Evolutionary conservation across 2,888 invertebrate species (phyloP).

Genomic region (Nineta flava): DNA sequence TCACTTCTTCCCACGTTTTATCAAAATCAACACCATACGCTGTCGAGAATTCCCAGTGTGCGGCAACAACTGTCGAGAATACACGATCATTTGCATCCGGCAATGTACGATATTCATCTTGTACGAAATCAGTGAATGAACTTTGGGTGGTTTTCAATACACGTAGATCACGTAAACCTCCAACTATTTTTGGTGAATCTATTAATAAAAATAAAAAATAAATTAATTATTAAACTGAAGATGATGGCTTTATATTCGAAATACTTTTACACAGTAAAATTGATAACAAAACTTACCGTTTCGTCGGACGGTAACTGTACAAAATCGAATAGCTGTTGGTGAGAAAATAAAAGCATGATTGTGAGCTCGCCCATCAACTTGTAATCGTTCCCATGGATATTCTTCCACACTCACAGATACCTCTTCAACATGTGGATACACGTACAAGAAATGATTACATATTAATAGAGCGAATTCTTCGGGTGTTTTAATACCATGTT

Average conservation of each 20-base stretch:
- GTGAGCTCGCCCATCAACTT: slow-evolving; percentile 36
- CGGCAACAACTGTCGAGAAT: slow-evolving; percentile 60
- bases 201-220: slow-evolving; percentile 10
- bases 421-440: slow-evolving; percentile 57
- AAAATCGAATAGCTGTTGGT: slow-evolving; percentile 48
- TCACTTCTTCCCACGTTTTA: slow-evolving; percentile 50
- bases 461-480: slow-evolving; percentile 63
- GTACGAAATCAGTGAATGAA: slow-evolving; percentile 61
- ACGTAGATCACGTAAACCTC: slow-evolving; percentile 51
- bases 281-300: slow-evolving; percentile 38
- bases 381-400: slow-evolving; percentile 60
- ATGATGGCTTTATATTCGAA: background rate
- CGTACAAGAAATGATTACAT: slow-evolving; percentile 55
- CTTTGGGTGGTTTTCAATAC: slow-evolving; percentile 71
- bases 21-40: slow-evolving; percentile 50
- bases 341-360: slow-evolving; percentile 64
- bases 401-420: slow-evolving; percentile 54
- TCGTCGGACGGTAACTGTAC: slow-evolving; percentile 48
- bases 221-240: background rate
- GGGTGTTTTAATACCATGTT: slow-evolving; percentile 57
- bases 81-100: slow-evolving; percentile 61
- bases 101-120: slow-evolving; percentile 61
- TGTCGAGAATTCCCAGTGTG: slow-evolving; percentile 56
- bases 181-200: slow-evolving; percentile 43
- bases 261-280: background rate